Base-by-base conservation (phyloP, 2,888 invertebrate genomes). In the Leptinotarsa juncta region DNA sequence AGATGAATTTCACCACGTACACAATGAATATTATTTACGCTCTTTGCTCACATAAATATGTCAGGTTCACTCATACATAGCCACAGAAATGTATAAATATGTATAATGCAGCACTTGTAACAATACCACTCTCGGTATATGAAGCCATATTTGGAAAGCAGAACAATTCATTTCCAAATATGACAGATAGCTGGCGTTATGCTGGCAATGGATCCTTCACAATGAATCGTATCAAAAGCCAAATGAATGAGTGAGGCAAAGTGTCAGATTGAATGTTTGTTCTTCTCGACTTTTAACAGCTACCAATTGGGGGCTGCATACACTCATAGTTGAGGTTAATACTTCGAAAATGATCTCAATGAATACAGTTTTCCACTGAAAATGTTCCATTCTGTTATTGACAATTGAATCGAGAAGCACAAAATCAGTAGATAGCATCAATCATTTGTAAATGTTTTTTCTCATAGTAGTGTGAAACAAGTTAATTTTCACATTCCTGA, bases 141-240 rank as follows among this genome's bases (percentile, higher is more conserved):
- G 53, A 26, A 69, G 67, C 69, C 67, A 55, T 70, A 72, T 74
- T 81, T 82, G 77, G 81, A 80, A 80, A 82, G 81, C 82, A 74
- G 83, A 83, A 83, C 83, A 83, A 84, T 83, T 82, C 83, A 82
- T 83, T 82, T 80, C 81, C 78, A 82, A 83, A 84, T 80, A 83
- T 85, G 85, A 85, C 83, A 82, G 84, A 85, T 85, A 81, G 82
- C 80, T 77, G 74, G 77, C 79, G 76, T 71, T 49, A 57, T 18
- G 68, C 53, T 18, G 55, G 68, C 67, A 48, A 83, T 82, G 83
- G 81, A 84, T 81, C 81, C 80, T 75, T 81, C 79, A 73, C 77
- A 78, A 77, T 77, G 79, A 78, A 75, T 81, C 75, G 76, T 79
- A 79, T 80, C 78, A 75, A 42, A 42, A 73, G 76, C 67, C 66